phyloP scores from a whole-genome alignment of 2,888 invertebrate genomes.

The Pharmacophagus antenor region DNA sequence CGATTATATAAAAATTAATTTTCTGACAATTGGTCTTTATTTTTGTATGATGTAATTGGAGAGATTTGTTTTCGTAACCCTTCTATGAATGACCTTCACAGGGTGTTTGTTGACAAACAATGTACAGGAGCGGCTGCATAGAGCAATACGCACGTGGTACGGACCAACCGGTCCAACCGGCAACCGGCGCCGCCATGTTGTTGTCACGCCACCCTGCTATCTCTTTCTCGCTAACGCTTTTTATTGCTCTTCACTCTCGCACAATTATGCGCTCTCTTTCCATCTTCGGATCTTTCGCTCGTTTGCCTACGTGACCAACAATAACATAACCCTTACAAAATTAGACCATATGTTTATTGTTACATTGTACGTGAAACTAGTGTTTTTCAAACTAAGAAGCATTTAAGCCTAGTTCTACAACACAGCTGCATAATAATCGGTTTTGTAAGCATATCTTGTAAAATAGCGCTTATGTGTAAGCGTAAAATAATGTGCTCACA shows the following conservation, averaged over 20 bases:
- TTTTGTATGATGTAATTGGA: too few relatives aligned
- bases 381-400: conserved; percentile 20
- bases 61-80: conserved; percentile 65
- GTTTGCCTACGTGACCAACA: conserved; percentile 75
- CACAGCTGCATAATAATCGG: conserved; percentile 38
- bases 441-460: conserved; percentile 36
- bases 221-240: conserved; percentile 48
- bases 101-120: conserved; percentile 79
- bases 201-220: conserved; percentile 72
- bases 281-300: conserved; percentile 50
- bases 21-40: too few relatives aligned
- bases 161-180: conserved; percentile 72
- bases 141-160: conserved; percentile 75
- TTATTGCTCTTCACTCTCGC: conserved; percentile 39
- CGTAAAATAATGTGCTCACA: not conserved
- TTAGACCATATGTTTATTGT: conserved; percentile 42
- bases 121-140: conserved; percentile 62
- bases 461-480: not conserved
- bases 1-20: too few relatives aligned
- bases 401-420: conserved; percentile 34
- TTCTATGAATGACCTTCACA: conserved; percentile 72
- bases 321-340: conserved; percentile 65
- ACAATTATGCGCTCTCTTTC: conserved; percentile 40
- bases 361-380: conserved; percentile 36
- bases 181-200: conserved; percentile 74